These are phyloP conservation scores for Masticophis lateralis DNA, from an alignment of 2,797 vertebrate genomes.

Conservation along the genomic window DNA sequence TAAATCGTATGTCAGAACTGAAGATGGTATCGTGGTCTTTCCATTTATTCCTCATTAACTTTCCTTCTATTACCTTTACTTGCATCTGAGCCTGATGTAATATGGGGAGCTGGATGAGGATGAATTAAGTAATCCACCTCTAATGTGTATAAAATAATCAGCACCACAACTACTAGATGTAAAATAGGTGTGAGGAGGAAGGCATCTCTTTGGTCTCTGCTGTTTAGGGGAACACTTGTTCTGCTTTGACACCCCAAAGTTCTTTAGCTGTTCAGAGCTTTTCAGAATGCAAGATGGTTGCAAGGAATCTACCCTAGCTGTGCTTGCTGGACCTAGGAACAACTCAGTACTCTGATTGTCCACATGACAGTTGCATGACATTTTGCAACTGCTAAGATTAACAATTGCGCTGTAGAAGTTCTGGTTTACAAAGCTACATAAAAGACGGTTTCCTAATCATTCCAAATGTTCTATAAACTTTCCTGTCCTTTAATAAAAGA, in stretches of 20 bases:
- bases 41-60: neutral
- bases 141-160: neutral
- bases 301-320: neutral
- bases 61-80: neutral
- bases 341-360: neutral
- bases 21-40: neutral
- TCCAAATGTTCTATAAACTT: conserved; percentile 27
- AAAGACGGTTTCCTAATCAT: conserved; percentile 9
- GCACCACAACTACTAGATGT: neutral
- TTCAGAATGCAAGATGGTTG: neutral
- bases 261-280: neutral
- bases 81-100: neutral
- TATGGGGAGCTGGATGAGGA: too few species aligned
- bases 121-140: neutral
- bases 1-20: neutral
- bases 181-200: neutral
- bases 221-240: neutral
- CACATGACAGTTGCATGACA: neutral
- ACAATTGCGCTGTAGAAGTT: neutral
- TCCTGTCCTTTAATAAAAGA: conserved; percentile 13
- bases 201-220: neutral
- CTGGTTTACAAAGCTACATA: conserved; percentile 12
- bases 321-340: too few species aligned
- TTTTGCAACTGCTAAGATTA: neutral
- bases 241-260: neutral